A percentile compares a stretch with the other conserved stretches of the same genome.
Evolutionary conservation across 2,797 vertebrate genomes (phyloP).

Genomic region (Carduelis carduelis): DNA sequence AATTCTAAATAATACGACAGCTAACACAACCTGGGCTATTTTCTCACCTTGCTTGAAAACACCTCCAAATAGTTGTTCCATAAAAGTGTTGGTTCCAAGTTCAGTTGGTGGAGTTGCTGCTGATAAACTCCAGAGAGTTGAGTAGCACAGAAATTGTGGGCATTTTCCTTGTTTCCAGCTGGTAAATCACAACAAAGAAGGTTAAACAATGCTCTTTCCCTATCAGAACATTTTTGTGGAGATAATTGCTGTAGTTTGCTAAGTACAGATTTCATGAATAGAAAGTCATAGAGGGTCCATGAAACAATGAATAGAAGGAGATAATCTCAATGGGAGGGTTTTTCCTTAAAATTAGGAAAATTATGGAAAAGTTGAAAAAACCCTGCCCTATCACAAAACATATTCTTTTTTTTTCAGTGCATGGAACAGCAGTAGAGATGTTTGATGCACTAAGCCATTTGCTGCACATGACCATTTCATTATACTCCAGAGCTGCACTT

Average conservation of each 20-base stretch:
- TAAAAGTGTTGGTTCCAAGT: neutral
- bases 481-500: neutral
- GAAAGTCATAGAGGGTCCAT: neutral
- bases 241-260: neutral
- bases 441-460: neutral
- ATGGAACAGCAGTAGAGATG: neutral
- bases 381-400: neutral
- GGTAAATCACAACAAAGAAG: neutral
- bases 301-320: neutral
- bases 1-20: neutral
- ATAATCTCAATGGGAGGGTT: neutral
- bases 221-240: neutral
- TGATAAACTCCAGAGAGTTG: neutral
- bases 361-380: neutral
- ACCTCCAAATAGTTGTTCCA: neutral
- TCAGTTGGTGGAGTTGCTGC: neutral
- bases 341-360: neutral
- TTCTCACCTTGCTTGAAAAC: neutral
- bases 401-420: neutral
- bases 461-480: neutral
- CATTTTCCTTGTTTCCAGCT: neutral
- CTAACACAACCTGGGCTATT: neutral
- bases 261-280: neutral
- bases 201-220: neutral
- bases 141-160: neutral